Conservation (phyloP, 1,140 invertebrate species). For the Adoxophyes honmai region DNA sequence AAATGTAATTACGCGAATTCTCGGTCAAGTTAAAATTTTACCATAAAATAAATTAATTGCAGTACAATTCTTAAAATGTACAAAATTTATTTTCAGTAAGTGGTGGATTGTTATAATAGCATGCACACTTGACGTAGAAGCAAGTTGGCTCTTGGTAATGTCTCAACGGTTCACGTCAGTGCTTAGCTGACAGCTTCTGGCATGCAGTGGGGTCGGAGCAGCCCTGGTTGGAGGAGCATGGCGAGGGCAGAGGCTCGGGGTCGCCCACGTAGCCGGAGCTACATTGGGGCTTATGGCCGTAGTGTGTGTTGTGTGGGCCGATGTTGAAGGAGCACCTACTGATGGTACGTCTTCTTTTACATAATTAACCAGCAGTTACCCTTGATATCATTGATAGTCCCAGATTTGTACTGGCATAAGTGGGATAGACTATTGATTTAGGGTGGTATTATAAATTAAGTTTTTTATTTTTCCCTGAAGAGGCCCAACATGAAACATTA, state of each 20-base stretch:
- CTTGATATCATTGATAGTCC: no score
- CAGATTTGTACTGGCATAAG: no score
- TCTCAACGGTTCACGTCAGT: constrained; percentile 73
- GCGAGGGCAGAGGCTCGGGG: constrained; percentile 82
- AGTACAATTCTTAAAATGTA: no score
- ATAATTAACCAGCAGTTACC: no score
- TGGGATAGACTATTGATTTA: no score
- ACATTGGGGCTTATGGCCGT: constrained; percentile 89
- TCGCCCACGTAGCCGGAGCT: constrained; percentile 87
- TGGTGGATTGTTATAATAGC: constrained; percentile 63
- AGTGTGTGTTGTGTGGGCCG: constrained; percentile 89
- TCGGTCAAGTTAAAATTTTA: no score
- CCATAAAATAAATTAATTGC: no score
- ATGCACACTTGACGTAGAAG: constrained; percentile 81
- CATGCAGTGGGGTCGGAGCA: constrained; percentile 91
- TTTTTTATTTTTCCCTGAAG: no score
- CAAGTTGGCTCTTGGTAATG: constrained; percentile 64
- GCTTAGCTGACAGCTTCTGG: constrained; percentile 85
- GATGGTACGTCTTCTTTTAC: constrained; percentile 71
- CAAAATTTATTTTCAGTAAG: constrained; percentile 35
- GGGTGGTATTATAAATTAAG: no score
- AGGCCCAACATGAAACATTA: no score
- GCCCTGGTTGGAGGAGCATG: constrained; percentile 85
- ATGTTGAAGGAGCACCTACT: constrained; percentile 84
- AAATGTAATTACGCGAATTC: no score